Percentiles rank a stretch among this genome's conserved stretches.
Conservation (phyloP, 2,113 vertebrate species). For the Neolamprologus toae region DNA sequence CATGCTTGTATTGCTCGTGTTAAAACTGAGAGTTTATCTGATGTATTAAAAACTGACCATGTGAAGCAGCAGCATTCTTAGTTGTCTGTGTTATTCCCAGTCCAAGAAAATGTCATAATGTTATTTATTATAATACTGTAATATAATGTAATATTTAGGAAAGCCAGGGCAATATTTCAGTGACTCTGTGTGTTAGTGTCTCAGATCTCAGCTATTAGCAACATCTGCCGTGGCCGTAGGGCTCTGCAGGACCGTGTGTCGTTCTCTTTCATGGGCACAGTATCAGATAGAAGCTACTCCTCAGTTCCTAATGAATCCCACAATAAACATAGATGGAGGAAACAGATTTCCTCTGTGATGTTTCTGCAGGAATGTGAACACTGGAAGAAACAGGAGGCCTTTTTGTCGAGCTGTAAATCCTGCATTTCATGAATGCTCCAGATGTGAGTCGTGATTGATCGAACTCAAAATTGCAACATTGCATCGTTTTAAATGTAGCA, state of each 20-base stretch:
- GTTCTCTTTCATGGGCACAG: neutral
- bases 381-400: neutral
- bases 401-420: neutral
- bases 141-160: neutral
- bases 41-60: neutral
- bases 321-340: neutral
- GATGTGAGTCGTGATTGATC: neutral
- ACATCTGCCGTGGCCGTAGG: neutral
- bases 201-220: slow-evolving; percentile 9
- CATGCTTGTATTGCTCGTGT: neutral
- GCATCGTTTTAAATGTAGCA: neutral
- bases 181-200: neutral
- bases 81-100: neutral
- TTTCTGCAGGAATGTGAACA: neutral
- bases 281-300: neutral
- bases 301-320: neutral
- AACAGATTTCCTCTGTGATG: neutral
- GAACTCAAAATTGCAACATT: neutral
- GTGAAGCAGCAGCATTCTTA: neutral
- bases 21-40: neutral
- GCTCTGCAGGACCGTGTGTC: neutral
- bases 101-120: neutral
- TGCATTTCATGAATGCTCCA: neutral
- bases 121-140: neutral
- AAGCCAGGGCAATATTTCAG: neutral